Base-by-base conservation (phyloP, 1,140 invertebrate species). In the Cyphomyrmex costatus region DNA sequence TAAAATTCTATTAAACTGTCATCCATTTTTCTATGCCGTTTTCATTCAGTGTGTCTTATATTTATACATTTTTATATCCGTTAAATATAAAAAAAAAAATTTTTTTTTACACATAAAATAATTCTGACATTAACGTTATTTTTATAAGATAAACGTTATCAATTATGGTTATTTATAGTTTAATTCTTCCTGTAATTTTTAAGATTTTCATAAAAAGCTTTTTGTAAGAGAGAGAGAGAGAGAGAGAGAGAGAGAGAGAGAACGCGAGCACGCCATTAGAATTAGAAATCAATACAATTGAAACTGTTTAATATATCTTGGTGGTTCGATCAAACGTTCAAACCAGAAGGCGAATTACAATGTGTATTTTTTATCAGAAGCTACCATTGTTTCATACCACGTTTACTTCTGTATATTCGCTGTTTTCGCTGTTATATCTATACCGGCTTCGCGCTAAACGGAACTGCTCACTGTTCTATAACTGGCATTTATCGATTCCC, bases 401-500 rank as follows among this genome's bases (percentile, higher is more conserved):
- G 42, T 1, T 42, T 56, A 33, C 21, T 73, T 14, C 24, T 30
- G 24, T 74, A 74, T n/a, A n/a, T n/a, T n/a, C n/a, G n/a, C n/a
- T n/a, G n/a, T n/a, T n/a, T 80, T 58, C 68, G 16, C 51, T 36
- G 56, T 33, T 88, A 70, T 74, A 82, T 63, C 65, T 65, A n/a
- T n/a, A 65, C 71, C 49, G 51, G 74, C 73, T 86, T 49, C 79
- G 88, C 83, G 88, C 83, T 82, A 83, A 86, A 86, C 71, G 85
- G 56, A 89, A 89, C 80, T 76, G 88, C 71, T 86, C 66, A 74
- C 53, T 58, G 88, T 60, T 89, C 73, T 10, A 89, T 82, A 86
- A 89, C 73, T 76, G 85, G 85, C 88, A n/a, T 83, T 73, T 61
- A 82, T 86, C 87, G 84, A 89, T 89, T 83, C 58, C 51, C 49